Evolutionary conservation across 92 coral and sea anemone species (phyloP), one percentile per base, ranked within the genome.

Genomic region (Palythoa grandis): DNA sequence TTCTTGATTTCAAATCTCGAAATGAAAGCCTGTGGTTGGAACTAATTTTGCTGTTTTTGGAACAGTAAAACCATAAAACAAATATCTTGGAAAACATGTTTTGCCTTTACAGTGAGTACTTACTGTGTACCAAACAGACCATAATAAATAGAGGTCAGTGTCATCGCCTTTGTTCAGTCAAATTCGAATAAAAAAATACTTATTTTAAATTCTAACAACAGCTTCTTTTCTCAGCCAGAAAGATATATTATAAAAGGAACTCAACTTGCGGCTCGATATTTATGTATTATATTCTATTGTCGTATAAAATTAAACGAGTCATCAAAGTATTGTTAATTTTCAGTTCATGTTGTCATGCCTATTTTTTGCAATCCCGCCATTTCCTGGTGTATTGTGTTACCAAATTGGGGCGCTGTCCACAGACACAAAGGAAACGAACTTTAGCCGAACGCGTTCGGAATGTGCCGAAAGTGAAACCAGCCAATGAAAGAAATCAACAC

Each of bases 321-420:
- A 17, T 78, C 16, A n/a, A 58, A 58, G 54, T 17, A 50, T 17
- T 38, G 50, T 25, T 56, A 23, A 63, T 17, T n/a, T 58, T 58
- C 65, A 58, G 4, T 58, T 7, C 17, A 15, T 58, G 20, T 56
- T 78, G 15, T 35, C 24, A n/a, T 35, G 17, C 17, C 11, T 39
- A n/a, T 29, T 60, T 17, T 16, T 78, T 23, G 14, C 83, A 43
- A 74, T 80, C 74, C 85, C 85, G 85, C 85, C 75, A 80, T 66
- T 80, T 80, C 39, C 47, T 48, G 61, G 73, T 24, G 63, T 80
- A 80, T 80, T 80, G 74, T 80, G 85, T 80, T 65, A 65, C 85
- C 50, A 37, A 5, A 23, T 12, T 16, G 43, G 85, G 85, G 85
- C 85, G 85, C 85, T 80, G 85, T 52, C 85, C 25, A 52, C 40